Percentiles rank a stretch among this genome's conserved stretches.
Evolutionary conservation across 1,140 invertebrate species (phyloP).

Genomic region (Trachymyrmex cornetzi): DNA sequence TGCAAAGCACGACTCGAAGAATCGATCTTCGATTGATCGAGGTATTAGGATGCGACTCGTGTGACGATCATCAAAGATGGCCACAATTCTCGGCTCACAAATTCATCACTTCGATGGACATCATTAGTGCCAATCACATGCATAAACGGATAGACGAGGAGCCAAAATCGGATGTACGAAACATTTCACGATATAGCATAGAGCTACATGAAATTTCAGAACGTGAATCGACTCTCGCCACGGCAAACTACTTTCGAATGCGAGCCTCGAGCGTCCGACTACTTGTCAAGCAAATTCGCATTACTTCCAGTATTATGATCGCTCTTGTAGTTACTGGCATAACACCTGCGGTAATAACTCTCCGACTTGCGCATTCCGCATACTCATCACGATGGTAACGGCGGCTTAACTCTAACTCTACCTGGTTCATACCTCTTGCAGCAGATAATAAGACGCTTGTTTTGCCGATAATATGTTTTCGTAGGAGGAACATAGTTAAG

Average conservation of each 20-base stretch:
- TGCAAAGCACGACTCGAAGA: constrained; percentile 13
- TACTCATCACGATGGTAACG: constrained; percentile 57
- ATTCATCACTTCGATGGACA: constrained; percentile 29
- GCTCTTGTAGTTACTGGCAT: constrained; percentile 72
- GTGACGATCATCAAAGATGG: constrained; percentile 29
- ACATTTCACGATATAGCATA: constrained; percentile 39
- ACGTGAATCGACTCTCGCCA: constrained; percentile 13
- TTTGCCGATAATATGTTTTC: constrained; percentile 14
- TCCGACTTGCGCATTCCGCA: constrained; percentile 62
- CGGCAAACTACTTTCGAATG: constrained; percentile 79
- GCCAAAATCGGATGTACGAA: constrained; percentile 22
- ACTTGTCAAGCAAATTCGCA: constrained; percentile 85
- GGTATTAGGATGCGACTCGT: constrained; percentile 23
- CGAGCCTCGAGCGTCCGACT: constrained; percentile 77
- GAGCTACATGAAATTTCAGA: constrained; percentile 54
- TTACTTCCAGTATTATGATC: constrained; percentile 79
- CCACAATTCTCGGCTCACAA: constrained; percentile 21
- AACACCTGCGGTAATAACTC: constrained; percentile 79
- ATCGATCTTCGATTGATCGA: constrained; percentile 18
- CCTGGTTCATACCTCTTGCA: not conserved
- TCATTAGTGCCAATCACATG: constrained; percentile 44
- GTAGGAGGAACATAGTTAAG: not conserved
- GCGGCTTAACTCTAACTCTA: constrained; percentile 9
- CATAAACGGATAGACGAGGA: constrained; percentile 50
- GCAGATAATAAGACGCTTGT: constrained; percentile 44